Base-by-base conservation (phyloP, 2,797 vertebrate species). In the Aldrovandia affinis region DNA sequence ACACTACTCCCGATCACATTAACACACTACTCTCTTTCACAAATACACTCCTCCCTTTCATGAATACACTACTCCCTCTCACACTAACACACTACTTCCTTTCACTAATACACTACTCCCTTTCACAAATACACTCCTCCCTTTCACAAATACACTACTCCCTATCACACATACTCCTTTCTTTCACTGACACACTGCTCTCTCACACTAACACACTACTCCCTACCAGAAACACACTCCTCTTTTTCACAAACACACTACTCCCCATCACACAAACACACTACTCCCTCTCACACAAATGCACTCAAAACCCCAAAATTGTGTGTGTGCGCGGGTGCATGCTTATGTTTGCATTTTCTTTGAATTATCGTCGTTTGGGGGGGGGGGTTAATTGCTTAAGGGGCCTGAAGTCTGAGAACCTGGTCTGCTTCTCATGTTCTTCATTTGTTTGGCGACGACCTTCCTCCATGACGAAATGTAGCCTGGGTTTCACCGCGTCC, bases 341-440 rank as follows among this genome's bases (percentile, higher is more conserved):
- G 55, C 6, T 2, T 81, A 5, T 20, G 50, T 68, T 12, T 65
- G 36, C n/a, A 47, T 33, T 33, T 50, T 77, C 59, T 25, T 44
- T 85, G 81, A 28, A 42, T 30, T 39, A 81, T 81, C 18, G 94
- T 95, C 93, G 91, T 94, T 95, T 95, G 94, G 93, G 88, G 90
- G n/a, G 18, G 47, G 59, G 59, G 90, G 89, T 93, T 95, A 95
- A 95, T 95, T 95, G 94, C 93, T 94, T 94, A 94, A 94, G 94
- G 93, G 88, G 92, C 95, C 93, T 89, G 92, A 91, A 92, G 94
- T 91, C 93, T 90, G 92, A 95, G 92, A 90, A 93, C 94, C 95
- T 95, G 94, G 95, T 95, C 95, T 92, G 91, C 94, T 95, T 94
- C 94, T 95, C 94, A 95, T 95, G 94, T 95, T 95, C 95, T 95